A percentile compares a stretch with the other conserved stretches of the same genome.
phyloP scores from a whole-genome alignment of 2,113 vertebrate species.

The Corythornis madagascariensis region DNA sequence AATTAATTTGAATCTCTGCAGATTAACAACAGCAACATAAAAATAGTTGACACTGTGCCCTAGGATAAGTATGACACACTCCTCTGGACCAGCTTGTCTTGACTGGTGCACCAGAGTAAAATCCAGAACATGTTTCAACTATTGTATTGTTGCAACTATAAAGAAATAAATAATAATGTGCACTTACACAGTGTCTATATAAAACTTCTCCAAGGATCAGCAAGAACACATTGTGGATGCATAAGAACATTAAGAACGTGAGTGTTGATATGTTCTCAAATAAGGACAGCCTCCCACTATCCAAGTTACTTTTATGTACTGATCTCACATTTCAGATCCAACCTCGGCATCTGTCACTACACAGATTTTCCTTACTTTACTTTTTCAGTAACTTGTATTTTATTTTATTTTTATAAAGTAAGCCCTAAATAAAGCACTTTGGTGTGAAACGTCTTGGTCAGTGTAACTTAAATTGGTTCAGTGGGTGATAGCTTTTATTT shows the following conservation, averaged over 20 bases:
- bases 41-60: too few relatives aligned
- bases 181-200: neutral
- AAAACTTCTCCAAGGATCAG: neutral
- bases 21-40: neutral
- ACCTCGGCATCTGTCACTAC: neutral
- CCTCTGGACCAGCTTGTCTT: neutral
- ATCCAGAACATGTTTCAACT: neutral
- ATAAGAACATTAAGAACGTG: neutral
- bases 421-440: neutral
- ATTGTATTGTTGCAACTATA: neutral
- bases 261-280: neutral
- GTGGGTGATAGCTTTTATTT: neutral
- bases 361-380: neutral
- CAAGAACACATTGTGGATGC: neutral
- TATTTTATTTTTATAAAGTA: neutral
- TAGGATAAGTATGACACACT: neutral
- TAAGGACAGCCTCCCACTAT: neutral
- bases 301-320: neutral
- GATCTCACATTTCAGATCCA: neutral
- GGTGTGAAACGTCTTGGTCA: neutral
- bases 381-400: neutral
- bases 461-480: neutral
- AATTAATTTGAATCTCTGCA: neutral
- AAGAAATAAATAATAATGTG: neutral
- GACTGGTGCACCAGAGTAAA: neutral